Conservation (phyloP, 2,113 vertebrate species). For the Felis catus region DNA sequence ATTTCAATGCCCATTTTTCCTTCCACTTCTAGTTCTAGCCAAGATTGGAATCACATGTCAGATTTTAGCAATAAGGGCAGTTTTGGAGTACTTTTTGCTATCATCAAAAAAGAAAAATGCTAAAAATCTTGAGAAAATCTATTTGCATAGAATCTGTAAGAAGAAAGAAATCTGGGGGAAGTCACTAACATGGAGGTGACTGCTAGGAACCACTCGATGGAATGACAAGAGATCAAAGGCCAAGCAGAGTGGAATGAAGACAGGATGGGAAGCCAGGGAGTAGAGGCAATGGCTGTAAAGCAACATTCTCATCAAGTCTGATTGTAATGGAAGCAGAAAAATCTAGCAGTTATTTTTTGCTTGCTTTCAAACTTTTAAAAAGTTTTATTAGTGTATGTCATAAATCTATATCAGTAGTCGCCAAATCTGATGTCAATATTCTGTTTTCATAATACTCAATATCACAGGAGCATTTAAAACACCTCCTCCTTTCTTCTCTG, state of each 20-base stretch:
- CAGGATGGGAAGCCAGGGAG: background rate
- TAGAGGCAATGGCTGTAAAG: background rate
- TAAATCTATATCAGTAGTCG: background rate
- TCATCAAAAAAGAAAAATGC: slow-evolving; percentile 29
- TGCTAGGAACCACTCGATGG: background rate
- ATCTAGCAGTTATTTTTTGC: background rate
- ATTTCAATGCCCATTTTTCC: slow-evolving; percentile 1
- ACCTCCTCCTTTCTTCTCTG: background rate
- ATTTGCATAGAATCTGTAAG: background rate
- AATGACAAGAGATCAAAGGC: background rate
- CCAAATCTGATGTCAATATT: background rate
- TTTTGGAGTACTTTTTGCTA: slow-evolving; percentile 8
- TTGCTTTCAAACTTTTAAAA: slow-evolving; percentile 19
- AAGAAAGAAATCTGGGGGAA: background rate
- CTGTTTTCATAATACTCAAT: background rate
- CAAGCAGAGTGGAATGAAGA: background rate
- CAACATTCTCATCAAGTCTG: background rate
- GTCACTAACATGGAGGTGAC: background rate
- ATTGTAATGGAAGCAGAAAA: background rate
- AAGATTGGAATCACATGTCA: background rate
- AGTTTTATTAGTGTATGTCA: background rate
- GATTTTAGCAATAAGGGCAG: background rate
- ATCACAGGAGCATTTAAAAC: background rate
- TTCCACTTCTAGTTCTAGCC: slow-evolving; percentile 26
- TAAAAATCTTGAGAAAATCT: slow-evolving; percentile 22